Conservation (phyloP, 2,797 vertebrate genomes). For the Hirundo rustica region DNA sequence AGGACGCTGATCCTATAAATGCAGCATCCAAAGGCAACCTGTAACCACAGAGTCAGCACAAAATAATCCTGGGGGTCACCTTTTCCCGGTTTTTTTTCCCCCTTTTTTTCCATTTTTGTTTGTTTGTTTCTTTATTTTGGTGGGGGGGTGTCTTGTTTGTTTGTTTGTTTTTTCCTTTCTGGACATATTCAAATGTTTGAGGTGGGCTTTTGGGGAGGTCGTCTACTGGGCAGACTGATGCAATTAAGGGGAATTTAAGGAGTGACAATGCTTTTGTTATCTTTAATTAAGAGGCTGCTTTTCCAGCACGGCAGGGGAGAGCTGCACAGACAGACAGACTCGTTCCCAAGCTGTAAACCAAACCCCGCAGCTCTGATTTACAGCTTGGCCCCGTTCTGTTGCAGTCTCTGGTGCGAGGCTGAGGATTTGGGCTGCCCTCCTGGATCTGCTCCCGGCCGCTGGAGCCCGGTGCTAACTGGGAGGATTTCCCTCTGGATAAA, state of each 20-base stretch:
- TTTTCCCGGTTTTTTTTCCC: neutral
- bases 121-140: neutral
- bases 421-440: neutral
- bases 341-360: neutral
- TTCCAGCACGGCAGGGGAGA: neutral
- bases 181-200: neutral
- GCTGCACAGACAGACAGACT: neutral
- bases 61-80: neutral
- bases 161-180: neutral
- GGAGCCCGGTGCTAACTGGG: accelerated
- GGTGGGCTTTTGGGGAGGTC: neutral
- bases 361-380: neutral
- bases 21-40: accelerated
- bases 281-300: constrained; percentile 26
- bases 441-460: neutral
- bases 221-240: neutral
- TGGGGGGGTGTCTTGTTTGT: too few relatives aligned
- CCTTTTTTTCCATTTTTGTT: neutral
- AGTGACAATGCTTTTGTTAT: neutral
- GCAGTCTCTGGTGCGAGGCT: accelerated
- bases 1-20: neutral
- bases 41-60: too few relatives aligned
- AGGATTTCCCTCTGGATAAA: neutral
- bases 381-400: neutral
- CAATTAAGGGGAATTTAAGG: neutral